Evolutionary conservation across 2,797 vertebrate genomes (phyloP).

Genomic region (Lutjanus campechanus): DNA sequence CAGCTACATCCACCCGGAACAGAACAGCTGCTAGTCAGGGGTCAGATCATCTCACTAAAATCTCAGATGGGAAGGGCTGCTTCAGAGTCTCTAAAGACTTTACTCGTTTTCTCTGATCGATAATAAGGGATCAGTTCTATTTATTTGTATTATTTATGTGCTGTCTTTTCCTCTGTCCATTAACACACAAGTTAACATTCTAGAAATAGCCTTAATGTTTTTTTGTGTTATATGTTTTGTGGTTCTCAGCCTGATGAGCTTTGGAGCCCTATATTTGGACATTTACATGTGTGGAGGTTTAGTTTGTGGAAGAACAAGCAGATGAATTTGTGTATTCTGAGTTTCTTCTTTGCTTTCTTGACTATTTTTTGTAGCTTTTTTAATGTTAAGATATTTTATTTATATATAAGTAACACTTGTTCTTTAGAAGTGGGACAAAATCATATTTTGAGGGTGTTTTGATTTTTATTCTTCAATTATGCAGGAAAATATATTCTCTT

Average conservation of each 20-base stretch:
- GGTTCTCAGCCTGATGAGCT: not conserved
- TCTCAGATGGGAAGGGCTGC: not conserved
- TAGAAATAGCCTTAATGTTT: not conserved
- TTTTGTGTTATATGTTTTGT: not conserved
- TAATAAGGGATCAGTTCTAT: not conserved
- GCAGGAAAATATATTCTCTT: no score
- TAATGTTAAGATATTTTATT: not conserved
- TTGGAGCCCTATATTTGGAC: no score
- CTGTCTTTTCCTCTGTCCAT: no score
- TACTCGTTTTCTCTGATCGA: not conserved
- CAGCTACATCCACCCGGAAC: not conserved
- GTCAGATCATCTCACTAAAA: not conserved
- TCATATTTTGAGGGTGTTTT: no score
- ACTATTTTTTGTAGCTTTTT: no score
- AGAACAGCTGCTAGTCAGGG: conserved; percentile 5
- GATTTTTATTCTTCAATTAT: no score
- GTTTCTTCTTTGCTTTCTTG: not conserved
- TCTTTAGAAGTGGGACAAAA: no score
- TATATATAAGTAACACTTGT: no score
- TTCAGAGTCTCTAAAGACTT: not conserved
- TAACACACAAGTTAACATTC: not conserved
- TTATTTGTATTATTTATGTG: not conserved
- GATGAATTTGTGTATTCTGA: not conserved
- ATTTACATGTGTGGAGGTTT: no score
- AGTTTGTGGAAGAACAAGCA: not conserved